A percentile compares a stretch with the other conserved stretches of the same genome.
phyloP scores from a whole-genome alignment of 2,888 invertebrate genomes.

The Tinea pellionella region DNA sequence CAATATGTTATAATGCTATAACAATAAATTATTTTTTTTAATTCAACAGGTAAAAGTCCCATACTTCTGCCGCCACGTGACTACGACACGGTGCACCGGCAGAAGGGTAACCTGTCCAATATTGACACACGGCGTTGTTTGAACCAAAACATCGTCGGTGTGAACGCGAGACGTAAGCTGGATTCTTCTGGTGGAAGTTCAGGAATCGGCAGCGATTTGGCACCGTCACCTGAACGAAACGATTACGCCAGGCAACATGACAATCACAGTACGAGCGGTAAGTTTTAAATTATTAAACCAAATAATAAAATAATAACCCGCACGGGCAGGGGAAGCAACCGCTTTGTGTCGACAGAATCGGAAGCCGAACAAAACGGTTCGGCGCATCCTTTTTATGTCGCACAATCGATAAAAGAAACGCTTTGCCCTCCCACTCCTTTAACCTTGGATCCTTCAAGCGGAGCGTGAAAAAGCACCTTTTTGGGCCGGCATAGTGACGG shows the following conservation, averaged over 20 bases:
- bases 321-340: no score
- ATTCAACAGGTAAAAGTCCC: slow-evolving; percentile 69
- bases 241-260: slow-evolving; percentile 61
- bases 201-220: slow-evolving; percentile 90
- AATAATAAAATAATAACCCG: no score
- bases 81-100: slow-evolving; percentile 91
- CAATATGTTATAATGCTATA: no score
- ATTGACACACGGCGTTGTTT: slow-evolving; percentile 71
- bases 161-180: slow-evolving; percentile 58
- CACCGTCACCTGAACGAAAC: slow-evolving; percentile 80
- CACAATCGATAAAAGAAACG: no score
- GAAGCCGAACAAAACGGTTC: no score
- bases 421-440: no score
- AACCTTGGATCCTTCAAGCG: no score
- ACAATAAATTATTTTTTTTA: neutral
- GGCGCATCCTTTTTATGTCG: no score
- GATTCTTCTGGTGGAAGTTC: slow-evolving; percentile 85
- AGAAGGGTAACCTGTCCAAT: slow-evolving; percentile 57
- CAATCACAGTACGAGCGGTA: slow-evolving; percentile 73
- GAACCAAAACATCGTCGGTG: slow-evolving; percentile 74
- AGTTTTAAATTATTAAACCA: slow-evolving; percentile 29
- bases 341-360: no score
- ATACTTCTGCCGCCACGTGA: slow-evolving; percentile 92
- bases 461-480: no score
- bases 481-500: no score